Percentiles rank a stretch among this genome's conserved stretches.
Conservation (phyloP, 2,113 vertebrate genomes). For the Arothron firmamentum region DNA sequence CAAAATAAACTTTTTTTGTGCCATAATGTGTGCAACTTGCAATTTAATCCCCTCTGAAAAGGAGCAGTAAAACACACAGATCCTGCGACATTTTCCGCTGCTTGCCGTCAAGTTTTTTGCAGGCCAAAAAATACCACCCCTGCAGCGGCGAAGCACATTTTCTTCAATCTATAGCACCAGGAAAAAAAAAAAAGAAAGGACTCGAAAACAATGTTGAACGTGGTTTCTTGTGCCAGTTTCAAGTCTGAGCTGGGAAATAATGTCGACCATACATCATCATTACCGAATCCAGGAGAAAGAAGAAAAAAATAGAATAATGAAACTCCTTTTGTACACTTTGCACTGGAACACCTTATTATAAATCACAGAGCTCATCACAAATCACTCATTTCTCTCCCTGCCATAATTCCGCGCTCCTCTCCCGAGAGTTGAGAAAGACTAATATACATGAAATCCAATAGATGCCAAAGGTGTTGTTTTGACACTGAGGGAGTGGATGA, state of each 20-base stretch:
- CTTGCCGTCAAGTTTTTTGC: conserved; percentile 25
- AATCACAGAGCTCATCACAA: conserved; percentile 46
- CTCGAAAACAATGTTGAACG: conserved; percentile 50
- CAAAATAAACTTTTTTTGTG: conserved; percentile 22
- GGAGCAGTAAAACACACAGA: conserved; percentile 8
- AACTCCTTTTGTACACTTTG: conserved; percentile 42
- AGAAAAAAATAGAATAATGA: conserved; percentile 39
- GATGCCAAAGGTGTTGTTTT: conserved; percentile 67
- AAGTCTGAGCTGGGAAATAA: conserved; percentile 37
- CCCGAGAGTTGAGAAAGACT: conserved; percentile 20
- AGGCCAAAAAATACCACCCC: conserved; percentile 34
- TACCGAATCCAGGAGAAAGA: conserved; percentile 21
- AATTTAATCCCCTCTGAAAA: conserved; percentile 24
- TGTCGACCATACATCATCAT: conserved; percentile 53
- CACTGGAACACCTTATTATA: conserved; percentile 44
- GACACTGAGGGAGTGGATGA: conserved; percentile 40
- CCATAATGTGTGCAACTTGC: background rate
- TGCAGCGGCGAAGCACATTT: conserved; percentile 17
- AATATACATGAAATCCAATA: conserved; percentile 47
- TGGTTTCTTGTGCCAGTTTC: conserved; percentile 28
- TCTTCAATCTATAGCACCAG: conserved; percentile 9
- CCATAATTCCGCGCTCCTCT: conserved; percentile 40
- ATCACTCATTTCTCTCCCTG: conserved; percentile 34
- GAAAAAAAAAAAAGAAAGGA: background rate
- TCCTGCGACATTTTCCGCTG: conserved; percentile 26